Evolutionary conservation across 30 jellyfish, hydroid and myxozoan genomes (phyloP), one percentile per base, ranked within the genome.

Genomic region (Mastigias papua): DNA sequence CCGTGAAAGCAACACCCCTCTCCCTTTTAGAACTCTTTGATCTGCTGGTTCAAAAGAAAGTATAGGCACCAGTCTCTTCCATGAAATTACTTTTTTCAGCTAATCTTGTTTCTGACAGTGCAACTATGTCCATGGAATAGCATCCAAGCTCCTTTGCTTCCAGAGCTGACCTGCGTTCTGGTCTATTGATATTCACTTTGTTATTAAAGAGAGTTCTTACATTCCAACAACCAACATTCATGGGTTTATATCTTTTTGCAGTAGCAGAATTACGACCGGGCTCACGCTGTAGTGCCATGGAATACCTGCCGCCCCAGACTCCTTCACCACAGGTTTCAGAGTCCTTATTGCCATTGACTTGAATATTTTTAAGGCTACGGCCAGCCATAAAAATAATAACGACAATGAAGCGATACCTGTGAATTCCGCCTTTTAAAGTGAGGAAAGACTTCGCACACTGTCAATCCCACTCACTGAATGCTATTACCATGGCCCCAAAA

Each of bases 151-250:
- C 89, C 31, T 42, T 49, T 9, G 89, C 81, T 20, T 46, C 71
- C 50, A 77, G 57, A 20, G 89, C 89, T 20, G 89, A 35, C 19
- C 89, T 49, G 11, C 86, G 82, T 54, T 77, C 89, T 20, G 86
- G 84, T 23, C 89, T 28, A 48, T 27, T 20, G 13, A 15, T 15
- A 77, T 83, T 27, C 26, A 35, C 21, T 20, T 49, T 26, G 61
- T 26, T 11, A 37, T 77, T 86, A 11, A 77, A 31, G 29, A 77
- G 86, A 54, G 89, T 77, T 25, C 89, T 28, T 20, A 77, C 89
- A 32, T 77, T 77, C 89, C 89, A 77, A 8, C 84, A 49, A 23
- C 80, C 81, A 48, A 77, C n/a, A 22, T 0, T 77, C 80, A 77
- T 71, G 71, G 54, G 54, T 42, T 8, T 42, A 42, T 42, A 42